These are phyloP conservation scores for Hyperoplus lanceolatus DNA, from an alignment of 2,797 vertebrate species.

Conservation along the genomic window DNA sequence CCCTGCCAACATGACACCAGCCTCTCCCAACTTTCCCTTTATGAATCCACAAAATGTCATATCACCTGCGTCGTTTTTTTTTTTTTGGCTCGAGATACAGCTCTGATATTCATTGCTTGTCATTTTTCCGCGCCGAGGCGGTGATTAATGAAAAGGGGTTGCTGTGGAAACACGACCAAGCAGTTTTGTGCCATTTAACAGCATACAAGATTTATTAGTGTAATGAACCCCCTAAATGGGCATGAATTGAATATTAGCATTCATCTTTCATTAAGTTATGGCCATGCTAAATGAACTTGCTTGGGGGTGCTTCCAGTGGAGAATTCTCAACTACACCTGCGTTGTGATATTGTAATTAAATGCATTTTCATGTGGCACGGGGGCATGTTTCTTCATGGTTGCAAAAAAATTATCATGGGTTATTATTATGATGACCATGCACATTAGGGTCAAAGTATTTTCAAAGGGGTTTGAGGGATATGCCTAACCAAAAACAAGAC, in stretches of 20 bases:
- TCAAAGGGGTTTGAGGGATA: no score
- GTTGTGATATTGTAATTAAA: constrained; percentile 70
- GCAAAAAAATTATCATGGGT: constrained; percentile 56
- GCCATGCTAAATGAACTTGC: constrained; percentile 63
- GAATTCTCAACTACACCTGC: constrained; percentile 48
- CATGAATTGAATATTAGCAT: constrained; percentile 71
- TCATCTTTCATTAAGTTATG: constrained; percentile 71
- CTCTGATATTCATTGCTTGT: constrained; percentile 43
- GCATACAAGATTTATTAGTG: constrained; percentile 63
- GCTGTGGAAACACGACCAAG: constrained; percentile 56
- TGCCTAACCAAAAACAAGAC: no score
- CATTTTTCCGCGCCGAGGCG: constrained; percentile 19
- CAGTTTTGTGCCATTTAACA: constrained; percentile 56
- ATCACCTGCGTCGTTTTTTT: constrained; percentile 31
- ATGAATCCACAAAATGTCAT: constrained; percentile 37
- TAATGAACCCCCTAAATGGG: constrained; percentile 70
- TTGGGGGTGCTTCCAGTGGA: constrained; percentile 33
- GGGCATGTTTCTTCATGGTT: constrained; percentile 44
- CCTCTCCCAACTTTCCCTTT: constrained; percentile 5
- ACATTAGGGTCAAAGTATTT: constrained; percentile 45
- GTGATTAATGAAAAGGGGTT: constrained; percentile 50
- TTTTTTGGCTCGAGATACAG: constrained; percentile 3
- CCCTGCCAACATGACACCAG: constrained; percentile 16
- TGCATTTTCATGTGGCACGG: constrained; percentile 60
- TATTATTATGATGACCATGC: constrained; percentile 29